Conservation (phyloP, 2,113 vertebrate species). For the Urocitellus parryii region DNA sequence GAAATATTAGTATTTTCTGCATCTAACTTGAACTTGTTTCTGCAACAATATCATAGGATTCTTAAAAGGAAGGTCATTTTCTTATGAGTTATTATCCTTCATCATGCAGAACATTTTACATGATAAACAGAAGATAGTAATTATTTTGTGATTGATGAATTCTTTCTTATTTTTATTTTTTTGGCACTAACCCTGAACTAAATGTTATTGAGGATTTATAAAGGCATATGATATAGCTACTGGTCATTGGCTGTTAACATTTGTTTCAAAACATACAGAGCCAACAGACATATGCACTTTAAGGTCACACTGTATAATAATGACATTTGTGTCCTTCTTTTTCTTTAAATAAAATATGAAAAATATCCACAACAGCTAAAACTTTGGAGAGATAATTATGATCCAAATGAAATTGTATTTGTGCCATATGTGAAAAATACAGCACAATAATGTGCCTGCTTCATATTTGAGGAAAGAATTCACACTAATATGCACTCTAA, state of each 20-base stretch:
- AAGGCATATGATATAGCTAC: neutral
- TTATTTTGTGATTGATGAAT: constrained; percentile 27
- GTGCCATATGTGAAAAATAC: neutral
- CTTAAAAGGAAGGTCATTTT: neutral
- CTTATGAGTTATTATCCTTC: neutral
- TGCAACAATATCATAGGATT: neutral
- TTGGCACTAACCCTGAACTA: neutral
- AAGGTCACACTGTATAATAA: neutral
- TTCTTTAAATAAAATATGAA: neutral
- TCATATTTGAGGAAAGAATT: constrained; percentile 35
- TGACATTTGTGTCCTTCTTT: neutral
- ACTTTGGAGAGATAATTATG: neutral
- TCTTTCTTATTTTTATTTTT: constrained; percentile 17
- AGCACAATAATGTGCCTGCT: neutral
- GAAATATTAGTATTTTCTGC: constrained; percentile 4
- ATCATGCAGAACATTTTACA: neutral
- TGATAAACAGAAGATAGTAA: neutral
- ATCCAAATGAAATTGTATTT: constrained; percentile 30
- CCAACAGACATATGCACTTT: neutral
- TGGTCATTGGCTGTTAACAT: neutral
- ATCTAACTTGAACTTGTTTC: neutral
- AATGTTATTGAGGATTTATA: neutral
- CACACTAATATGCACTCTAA: neutral
- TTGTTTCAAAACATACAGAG: constrained; percentile 28
- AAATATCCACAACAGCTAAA: neutral